phyloP scores from a whole-genome alignment of 2,888 invertebrate species.

The Campopleginae sp. region DNA sequence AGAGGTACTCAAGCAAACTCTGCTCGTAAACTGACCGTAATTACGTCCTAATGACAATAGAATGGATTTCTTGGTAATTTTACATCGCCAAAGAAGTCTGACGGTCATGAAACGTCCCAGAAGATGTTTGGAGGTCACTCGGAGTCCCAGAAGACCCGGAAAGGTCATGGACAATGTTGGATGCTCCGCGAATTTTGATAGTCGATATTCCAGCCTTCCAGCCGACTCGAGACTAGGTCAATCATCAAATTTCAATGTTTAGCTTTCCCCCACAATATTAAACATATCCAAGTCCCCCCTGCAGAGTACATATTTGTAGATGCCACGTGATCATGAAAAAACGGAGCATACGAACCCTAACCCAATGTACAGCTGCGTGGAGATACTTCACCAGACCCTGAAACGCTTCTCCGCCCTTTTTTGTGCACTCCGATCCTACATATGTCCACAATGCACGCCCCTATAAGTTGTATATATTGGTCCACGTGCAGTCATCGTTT shows the following conservation, averaged over 20 bases:
- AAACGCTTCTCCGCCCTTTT: slow-evolving; percentile 16
- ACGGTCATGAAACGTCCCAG: not conserved
- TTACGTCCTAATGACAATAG: slow-evolving; percentile 11
- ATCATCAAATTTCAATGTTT: not conserved
- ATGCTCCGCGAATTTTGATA: not conserved
- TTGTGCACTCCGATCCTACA: slow-evolving; percentile 18
- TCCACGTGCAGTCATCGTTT: slow-evolving; percentile 1
- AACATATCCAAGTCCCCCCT: slow-evolving; percentile 16
- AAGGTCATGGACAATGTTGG: not conserved
- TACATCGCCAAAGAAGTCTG: not conserved
- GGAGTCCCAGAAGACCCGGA: not conserved
- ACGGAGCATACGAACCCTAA: slow-evolving; percentile 29
- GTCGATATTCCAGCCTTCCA: not conserved
- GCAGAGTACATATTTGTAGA: slow-evolving; percentile 61
- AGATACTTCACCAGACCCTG: slow-evolving; percentile 55
- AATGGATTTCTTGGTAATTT: not conserved
- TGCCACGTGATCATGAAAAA: slow-evolving; percentile 76
- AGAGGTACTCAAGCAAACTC: not conserved
- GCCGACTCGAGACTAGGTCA: not conserved
- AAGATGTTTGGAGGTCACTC: not conserved
- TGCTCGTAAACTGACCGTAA: not conserved
- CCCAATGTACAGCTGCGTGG: slow-evolving; percentile 75
- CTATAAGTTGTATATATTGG: slow-evolving; percentile 26
- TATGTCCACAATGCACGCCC: slow-evolving; percentile 5
- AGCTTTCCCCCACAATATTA: not conserved